Evolutionary conservation across 2,113 vertebrate species (phyloP).

Genomic region (Anarhynchus alexandrinus): DNA sequence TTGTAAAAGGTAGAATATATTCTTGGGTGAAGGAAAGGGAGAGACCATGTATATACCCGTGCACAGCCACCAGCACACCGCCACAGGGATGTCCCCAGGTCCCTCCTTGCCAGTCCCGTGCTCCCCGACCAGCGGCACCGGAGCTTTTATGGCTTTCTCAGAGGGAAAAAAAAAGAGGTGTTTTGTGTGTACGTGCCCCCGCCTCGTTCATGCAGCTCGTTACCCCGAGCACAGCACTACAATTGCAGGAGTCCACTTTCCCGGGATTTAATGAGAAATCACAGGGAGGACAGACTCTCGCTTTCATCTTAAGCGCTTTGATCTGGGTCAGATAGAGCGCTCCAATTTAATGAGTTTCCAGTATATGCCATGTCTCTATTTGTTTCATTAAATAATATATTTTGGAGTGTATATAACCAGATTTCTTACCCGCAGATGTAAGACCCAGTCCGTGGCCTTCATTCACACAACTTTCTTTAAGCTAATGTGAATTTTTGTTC

Average conservation of each 20-base stretch:
- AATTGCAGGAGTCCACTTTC: no score
- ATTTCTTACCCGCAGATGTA: not conserved
- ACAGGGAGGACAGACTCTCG: rapidly evolving
- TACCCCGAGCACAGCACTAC: rapidly evolving
- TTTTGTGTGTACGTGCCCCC: not conserved
- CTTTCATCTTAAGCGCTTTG: not conserved
- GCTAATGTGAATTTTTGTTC: not conserved
- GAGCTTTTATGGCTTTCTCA: no score
- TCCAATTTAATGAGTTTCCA: not conserved
- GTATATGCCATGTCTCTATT: not conserved
- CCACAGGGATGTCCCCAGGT: no score
- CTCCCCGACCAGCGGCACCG: no score
- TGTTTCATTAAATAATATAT: not conserved
- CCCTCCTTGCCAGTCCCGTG: no score
- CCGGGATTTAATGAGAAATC: no score
- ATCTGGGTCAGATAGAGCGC: no score
- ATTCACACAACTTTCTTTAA: not conserved
- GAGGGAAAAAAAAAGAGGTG: no score
- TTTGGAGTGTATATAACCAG: not conserved
- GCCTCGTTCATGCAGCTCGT: rapidly evolving
- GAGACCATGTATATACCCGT: no score
- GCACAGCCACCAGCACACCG: no score
- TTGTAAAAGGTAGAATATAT: no score
- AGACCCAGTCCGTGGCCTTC: rapidly evolving
- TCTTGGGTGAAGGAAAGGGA: no score